phyloP scores from a whole-genome alignment of 2,113 vertebrate species.

The Paratilapia polleni region DNA sequence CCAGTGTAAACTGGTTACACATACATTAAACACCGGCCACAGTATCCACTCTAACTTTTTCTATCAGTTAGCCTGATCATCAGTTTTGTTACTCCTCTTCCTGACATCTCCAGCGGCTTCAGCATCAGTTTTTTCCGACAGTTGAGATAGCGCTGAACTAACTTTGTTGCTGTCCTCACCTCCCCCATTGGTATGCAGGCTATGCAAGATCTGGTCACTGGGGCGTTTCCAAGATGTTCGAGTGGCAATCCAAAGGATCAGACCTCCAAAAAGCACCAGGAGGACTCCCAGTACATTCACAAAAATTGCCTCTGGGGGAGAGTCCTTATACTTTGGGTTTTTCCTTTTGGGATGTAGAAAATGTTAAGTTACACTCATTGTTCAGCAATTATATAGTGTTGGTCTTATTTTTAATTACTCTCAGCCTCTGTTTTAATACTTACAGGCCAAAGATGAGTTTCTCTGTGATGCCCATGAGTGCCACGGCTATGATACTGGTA shows the following conservation, averaged over 20 bases:
- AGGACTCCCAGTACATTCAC: constrained; percentile 90
- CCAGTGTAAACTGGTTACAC: constrained; percentile 1
- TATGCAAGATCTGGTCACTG: constrained; percentile 69
- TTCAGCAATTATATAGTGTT: background rate
- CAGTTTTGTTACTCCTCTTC: constrained; percentile 81
- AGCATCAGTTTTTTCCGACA: constrained; percentile 64
- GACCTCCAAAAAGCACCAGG: constrained; percentile 84
- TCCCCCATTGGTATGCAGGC: constrained; percentile 56
- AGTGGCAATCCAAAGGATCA: constrained; percentile 91
- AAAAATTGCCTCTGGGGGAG: constrained; percentile 88
- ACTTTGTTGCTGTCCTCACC: constrained; percentile 64
- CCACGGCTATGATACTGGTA: constrained; percentile 84
- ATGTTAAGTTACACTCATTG: background rate
- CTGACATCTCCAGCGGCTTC: constrained; percentile 80
- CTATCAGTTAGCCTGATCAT: constrained; percentile 83
- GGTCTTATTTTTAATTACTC: background rate
- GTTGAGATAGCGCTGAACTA: constrained; percentile 65
- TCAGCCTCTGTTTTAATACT: constrained; percentile 72
- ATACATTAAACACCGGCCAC: constrained; percentile 17
- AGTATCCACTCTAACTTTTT: constrained; percentile 1
- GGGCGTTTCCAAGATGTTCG: constrained; percentile 92
- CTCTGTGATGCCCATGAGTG: constrained; percentile 94
- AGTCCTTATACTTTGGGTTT: constrained; percentile 81
- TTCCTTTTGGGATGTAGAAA: constrained; percentile 52
- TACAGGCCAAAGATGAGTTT: constrained; percentile 93